Percentiles rank a stretch among this genome's conserved stretches.
Conservation (phyloP, 2,888 invertebrate genomes). For the Ephialtes manifestator region DNA sequence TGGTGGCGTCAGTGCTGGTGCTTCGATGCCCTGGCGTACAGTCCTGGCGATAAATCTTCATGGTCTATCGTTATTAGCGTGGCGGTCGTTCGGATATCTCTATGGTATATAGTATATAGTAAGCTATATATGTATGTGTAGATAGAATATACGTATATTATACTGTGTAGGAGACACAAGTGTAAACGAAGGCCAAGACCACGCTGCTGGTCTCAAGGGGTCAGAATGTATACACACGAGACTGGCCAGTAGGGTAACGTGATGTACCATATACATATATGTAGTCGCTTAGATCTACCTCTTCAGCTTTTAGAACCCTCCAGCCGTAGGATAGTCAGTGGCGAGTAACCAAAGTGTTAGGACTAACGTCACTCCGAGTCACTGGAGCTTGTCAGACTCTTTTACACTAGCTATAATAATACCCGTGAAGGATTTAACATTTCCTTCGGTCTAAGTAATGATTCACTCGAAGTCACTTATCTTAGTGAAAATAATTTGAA, state of each 20-base stretch:
- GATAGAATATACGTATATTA: slow-evolving; percentile 6
- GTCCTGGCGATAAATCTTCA: slow-evolving; percentile 51
- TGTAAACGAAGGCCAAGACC: slow-evolving; percentile 45
- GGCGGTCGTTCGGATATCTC: slow-evolving; percentile 38
- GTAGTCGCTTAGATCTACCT: not conserved
- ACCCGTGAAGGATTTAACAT: too few species aligned
- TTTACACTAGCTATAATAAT: not conserved
- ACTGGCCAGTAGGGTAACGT: slow-evolving; percentile 24
- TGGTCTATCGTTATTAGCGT: slow-evolving; percentile 54
- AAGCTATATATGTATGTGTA: not conserved
- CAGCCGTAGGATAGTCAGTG: not conserved
- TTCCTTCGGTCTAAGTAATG: too few species aligned
- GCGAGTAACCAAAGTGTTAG: not conserved
- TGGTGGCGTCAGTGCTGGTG: slow-evolving; percentile 32
- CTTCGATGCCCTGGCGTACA: slow-evolving; percentile 28
- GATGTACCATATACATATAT: not conserved
- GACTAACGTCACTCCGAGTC: not conserved
- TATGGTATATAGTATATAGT: not conserved
- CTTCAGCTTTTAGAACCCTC: slow-evolving; percentile 20
- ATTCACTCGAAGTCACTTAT: too few species aligned
- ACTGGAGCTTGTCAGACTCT: not conserved
- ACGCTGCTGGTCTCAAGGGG: slow-evolving; percentile 36
- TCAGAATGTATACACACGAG: slow-evolving; percentile 8
- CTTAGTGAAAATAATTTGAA: too few species aligned
- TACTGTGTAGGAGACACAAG: not conserved